Base-by-base conservation (phyloP, 1,140 invertebrate genomes). In the Drosophila malerkotliana region DNA sequence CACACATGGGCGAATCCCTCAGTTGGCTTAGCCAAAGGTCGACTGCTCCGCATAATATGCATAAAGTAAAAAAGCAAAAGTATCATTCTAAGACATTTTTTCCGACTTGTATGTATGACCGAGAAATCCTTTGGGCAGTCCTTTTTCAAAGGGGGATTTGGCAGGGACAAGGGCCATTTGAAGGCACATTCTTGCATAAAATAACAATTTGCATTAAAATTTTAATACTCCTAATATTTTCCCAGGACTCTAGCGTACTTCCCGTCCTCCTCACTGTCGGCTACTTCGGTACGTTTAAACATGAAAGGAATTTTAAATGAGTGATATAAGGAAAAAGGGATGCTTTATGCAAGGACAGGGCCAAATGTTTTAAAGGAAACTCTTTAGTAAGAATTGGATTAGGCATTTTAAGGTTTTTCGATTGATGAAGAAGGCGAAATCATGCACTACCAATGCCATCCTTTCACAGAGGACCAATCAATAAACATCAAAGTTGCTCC, bases 161-260 rank as follows among this genome's bases (percentile, higher is more conserved):
- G 47, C 10, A 56, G 53, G 58, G 63, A 60, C 53, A 45, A 55
- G 62, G 57, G 48, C 68, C 68, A 37, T 72, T 61, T 51, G 44
- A 54, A 28, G 76, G 64, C 51, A 79, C 72, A 89, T 83, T 88
- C 84, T 83, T 88, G 84, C 72, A 88, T 88, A 77, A 88, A 89
- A 88, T 89, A 88, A 88, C 79, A 88, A 83, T 88, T 88, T 88
- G 84, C 84, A 83, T 88, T 83, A 88, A 74, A 83, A 83, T 83
- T 79, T 68, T 89, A 88, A 88, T 83, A 79, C 83, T 79, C 79
- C 56, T 83, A 88, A 88, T 88, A 88, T 88, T 88, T 88, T 57
- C 57, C 67, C 79, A 67, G 60, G 67, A 67, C 76, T 72, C 61
- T 72, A 62, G 48, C 60, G 55, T 75, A n/a, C 69, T 48, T 62